Evolutionary conservation across 2,888 invertebrate species (phyloP), one percentile per base, ranked within the genome.

Genomic region (Hydriomena furcata): DNA sequence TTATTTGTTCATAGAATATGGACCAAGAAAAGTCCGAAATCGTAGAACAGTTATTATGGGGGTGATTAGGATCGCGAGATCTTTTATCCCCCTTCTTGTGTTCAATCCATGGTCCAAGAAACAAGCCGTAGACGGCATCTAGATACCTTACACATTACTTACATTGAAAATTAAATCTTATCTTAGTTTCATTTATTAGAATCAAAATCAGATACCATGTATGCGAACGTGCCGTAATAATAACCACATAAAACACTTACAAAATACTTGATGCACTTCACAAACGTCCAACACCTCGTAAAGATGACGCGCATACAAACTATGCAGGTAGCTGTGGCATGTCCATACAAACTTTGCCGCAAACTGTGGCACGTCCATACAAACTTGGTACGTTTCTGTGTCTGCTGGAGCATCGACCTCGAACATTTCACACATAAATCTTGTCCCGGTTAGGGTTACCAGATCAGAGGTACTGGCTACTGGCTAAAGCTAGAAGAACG

Each of bases 401-500:
- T 20, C 32, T 25, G 23, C 54, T 65, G 67, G 73, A 73, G 69
- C 78, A 75, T 75, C 78, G 80, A 82, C 80, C 82, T 82, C 78
- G 67, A 63, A 65, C 63, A 74, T 77, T 84, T 84, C 83, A 72
- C 84, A 84, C 82, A 83, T 82, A 82, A 84, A 82, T 83, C 82
- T 79, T 76, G 72, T 72, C 52, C 52, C 43, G 30, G 43, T 52
- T 52, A 52, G 47, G 52, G 52, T 52, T 75, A 68, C 63, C 63
- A 64, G 65, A 61, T 63, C 64, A 60, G 52, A 52, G 17, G 27
- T 42, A 28, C 28, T n/a, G n/a, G n/a, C n/a, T n/a, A n/a, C 11
- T 3, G 23, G 13, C 23, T 30, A 38, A 25, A 11, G 17, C 11
- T 11, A 34, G 23, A 10, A 44, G 25, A 13, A 28, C n/a, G 24